Percentiles rank a stretch among this genome's conserved stretches.
Evolutionary conservation across 1,140 invertebrate species (phyloP).

Genomic region (Brachionus calyciflorus): DNA sequence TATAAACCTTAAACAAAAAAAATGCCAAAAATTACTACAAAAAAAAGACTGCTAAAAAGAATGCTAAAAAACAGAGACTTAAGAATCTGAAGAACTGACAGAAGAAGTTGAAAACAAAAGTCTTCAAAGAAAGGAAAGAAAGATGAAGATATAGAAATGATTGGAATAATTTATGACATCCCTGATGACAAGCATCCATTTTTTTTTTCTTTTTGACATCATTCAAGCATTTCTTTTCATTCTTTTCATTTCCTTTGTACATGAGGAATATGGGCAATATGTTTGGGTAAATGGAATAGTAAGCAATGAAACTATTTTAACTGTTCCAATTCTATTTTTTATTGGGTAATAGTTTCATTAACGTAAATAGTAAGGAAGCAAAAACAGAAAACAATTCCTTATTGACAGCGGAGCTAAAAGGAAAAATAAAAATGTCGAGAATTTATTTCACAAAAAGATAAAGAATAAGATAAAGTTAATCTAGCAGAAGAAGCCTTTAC

Average conservation of each 20-base stretch:
- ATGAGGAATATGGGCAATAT: not conserved
- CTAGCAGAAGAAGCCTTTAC: no score
- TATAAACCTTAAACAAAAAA: not conserved
- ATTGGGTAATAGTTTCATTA: no score
- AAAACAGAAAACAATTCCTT: no score
- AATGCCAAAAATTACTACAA: not conserved
- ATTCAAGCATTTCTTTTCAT: not conserved
- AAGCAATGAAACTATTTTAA: not conserved
- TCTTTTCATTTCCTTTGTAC: not conserved
- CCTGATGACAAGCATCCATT: not conserved
- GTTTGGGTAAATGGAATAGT: not conserved
- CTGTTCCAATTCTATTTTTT: no score
- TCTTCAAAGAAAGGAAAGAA: not conserved
- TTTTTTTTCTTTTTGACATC: not conserved
- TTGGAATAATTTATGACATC: not conserved
- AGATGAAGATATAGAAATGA: constrained; percentile 14
- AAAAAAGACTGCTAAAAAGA: not conserved
- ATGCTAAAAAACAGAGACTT: not conserved
- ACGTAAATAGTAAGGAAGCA: no score
- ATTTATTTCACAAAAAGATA: no score
- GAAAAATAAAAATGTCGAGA: no score
- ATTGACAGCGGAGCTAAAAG: no score
- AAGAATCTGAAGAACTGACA: not conserved
- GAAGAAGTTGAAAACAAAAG: not conserved
- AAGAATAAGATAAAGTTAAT: no score